These are phyloP conservation scores for Toxotes chatareus DNA, from an alignment of 2,113 vertebrate species.

Conservation along the genomic window DNA sequence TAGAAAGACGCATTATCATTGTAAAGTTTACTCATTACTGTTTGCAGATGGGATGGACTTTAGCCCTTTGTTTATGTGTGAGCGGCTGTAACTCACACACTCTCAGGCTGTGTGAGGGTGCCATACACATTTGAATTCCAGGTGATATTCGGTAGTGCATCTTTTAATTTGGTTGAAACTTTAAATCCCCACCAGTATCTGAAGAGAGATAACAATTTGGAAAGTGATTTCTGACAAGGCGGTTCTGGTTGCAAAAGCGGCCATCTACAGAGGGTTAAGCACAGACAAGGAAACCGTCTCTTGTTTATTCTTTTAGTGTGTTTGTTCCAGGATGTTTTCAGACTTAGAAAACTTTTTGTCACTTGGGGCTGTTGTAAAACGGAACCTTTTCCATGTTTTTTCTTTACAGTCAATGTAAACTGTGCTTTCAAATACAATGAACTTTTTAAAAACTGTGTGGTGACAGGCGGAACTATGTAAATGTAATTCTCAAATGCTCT, in stretches of 20 bases:
- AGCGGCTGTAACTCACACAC: background rate
- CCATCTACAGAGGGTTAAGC: no score
- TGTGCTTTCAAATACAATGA: no score
- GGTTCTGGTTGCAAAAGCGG: background rate
- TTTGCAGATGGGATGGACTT: slow-evolving; percentile 73
- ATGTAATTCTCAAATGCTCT: no score
- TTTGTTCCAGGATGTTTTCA: no score
- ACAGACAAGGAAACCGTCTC: no score
- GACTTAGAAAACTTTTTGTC: no score
- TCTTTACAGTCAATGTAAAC: no score
- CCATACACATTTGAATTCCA: background rate
- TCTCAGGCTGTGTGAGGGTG: background rate
- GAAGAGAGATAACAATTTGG: background rate
- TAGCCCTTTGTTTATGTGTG: slow-evolving; percentile 32
- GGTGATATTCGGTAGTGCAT: background rate
- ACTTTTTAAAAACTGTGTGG: no score
- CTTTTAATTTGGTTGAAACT: background rate
- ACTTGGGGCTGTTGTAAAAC: no score
- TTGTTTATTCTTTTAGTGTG: no score
- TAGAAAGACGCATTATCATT: slow-evolving; percentile 2
- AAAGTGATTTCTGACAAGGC: background rate
- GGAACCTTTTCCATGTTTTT: no score
- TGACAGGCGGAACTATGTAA: no score
- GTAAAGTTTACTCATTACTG: slow-evolving; percentile 77
- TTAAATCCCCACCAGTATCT: background rate